Conservation (phyloP, 2,797 vertebrate species). For the Pantherophis vulpinus region DNA sequence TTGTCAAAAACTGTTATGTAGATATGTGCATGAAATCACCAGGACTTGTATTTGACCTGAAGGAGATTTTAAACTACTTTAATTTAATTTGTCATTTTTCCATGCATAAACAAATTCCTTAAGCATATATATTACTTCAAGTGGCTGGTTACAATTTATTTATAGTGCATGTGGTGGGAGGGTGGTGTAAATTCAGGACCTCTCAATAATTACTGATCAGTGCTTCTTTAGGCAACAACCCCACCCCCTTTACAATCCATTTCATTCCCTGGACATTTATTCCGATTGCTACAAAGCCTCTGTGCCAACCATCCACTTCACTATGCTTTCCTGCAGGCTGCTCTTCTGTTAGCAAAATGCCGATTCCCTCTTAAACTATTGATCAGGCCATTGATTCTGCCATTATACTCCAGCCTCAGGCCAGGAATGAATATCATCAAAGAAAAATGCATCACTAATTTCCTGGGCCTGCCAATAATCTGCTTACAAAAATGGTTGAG, state of each 20-base stretch:
- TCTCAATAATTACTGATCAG: not conserved
- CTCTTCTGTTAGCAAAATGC: not conserved
- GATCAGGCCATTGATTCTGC: constrained; percentile 21
- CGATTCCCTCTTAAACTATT: constrained; percentile 4
- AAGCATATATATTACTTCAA: not conserved
- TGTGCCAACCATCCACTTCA: not conserved
- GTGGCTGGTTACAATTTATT: not conserved
- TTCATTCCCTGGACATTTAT: not conserved
- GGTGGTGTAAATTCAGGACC: not conserved
- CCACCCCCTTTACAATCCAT: not conserved
- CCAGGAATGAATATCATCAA: not conserved
- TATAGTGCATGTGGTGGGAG: not conserved
- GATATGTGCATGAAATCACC: not conserved
- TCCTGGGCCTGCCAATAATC: constrained; percentile 2
- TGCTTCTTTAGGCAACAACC: not conserved
- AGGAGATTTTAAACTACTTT: not conserved
- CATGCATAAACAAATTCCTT: not conserved
- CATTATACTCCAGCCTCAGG: constrained; percentile 7
- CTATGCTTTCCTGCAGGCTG: not conserved
- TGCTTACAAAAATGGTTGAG: not conserved
- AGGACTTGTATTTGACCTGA: not conserved
- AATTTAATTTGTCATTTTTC: not conserved
- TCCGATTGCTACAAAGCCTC: not conserved
- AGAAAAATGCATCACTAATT: not conserved
- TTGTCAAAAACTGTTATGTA: not conserved